Evolutionary conservation across 2,797 vertebrate species (phyloP), one percentile per base, ranked within the genome.

Genomic region (Uromys caudimaculatus): DNA sequence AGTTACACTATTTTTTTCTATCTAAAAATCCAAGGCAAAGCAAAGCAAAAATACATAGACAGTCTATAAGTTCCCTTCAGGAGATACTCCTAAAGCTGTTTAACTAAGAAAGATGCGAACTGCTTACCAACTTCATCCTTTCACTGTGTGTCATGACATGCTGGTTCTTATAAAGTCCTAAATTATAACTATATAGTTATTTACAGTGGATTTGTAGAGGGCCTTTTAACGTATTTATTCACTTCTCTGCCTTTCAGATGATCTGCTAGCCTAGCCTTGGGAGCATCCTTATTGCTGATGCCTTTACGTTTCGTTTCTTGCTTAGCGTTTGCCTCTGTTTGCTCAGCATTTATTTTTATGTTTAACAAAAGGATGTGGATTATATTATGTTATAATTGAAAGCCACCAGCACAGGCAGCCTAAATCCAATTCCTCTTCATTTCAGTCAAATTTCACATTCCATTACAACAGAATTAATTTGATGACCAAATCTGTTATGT

Each of bases 361-460:
- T 96, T 97, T 96, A 97, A 97, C 96, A 96, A 95, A 96, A 96
- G 83, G 89, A 93, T 95, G 92, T 89, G 79, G 91, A 91, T 97
- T 97, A 82, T 96, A 94, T 93, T 93, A 91, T 84, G 73, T 97
- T 97, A 94, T 97, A 98, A 97, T 95, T 92, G 97, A 96, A 97
- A 98, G 89, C 76, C 62, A 97, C 94, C 79, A 96, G 95, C 88
- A 78, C 35, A 96, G 54, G 92, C 96, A 87, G 83, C 32, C 89
- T 95, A 86, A 97, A 96, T 97, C 81, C 91, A 97, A 93, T 97
- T 96, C 93, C 87, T 97, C 95, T 97, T 97, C 93, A 97, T 97
- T 97, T 97, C 98, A 96, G 95, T 97, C 97, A 98, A 96, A 97
- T 97, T 97, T 98, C 97, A 98, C 97, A 97, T 97, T 97, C 96